Evolutionary conservation across 2,113 vertebrate species (phyloP).

Genomic region (Lycaon pictus): DNA sequence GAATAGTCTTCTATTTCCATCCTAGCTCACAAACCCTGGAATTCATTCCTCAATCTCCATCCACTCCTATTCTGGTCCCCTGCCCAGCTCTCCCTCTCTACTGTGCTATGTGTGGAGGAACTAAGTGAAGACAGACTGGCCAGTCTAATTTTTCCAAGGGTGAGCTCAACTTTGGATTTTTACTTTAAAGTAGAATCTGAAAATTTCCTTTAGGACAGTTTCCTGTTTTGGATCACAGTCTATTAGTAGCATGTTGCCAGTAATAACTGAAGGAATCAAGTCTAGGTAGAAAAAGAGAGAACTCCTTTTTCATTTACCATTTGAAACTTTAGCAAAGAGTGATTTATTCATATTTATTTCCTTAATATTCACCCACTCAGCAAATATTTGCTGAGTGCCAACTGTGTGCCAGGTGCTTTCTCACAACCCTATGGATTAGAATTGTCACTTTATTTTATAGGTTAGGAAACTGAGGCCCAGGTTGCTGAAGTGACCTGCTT

Average conservation of each 20-base stretch:
- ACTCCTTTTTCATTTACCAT: conserved; percentile 36
- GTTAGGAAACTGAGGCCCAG: conserved; percentile 39
- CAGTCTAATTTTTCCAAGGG: conserved; percentile 60
- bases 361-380: background rate
- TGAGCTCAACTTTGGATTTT: conserved; percentile 67
- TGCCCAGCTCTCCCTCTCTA: background rate
- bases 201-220: conserved; percentile 65
- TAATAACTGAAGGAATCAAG: conserved; percentile 62
- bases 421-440: background rate
- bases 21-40: background rate
- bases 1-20: conserved; percentile 2
- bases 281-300: conserved; percentile 49
- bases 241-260: conserved; percentile 62
- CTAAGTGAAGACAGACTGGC: conserved; percentile 52
- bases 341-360: conserved; percentile 2
- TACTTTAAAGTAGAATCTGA: conserved; percentile 64
- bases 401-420: background rate
- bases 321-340: conserved; percentile 18
- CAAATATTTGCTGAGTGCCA: conserved; percentile 37
- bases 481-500: background rate
- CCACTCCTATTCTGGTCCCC: background rate
- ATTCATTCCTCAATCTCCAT: background rate
- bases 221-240: conserved; percentile 70
- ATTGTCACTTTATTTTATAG: background rate
- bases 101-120: conserved; percentile 3